phyloP scores from a whole-genome alignment of 2,113 vertebrate genomes.

The Fregata magnificens region DNA sequence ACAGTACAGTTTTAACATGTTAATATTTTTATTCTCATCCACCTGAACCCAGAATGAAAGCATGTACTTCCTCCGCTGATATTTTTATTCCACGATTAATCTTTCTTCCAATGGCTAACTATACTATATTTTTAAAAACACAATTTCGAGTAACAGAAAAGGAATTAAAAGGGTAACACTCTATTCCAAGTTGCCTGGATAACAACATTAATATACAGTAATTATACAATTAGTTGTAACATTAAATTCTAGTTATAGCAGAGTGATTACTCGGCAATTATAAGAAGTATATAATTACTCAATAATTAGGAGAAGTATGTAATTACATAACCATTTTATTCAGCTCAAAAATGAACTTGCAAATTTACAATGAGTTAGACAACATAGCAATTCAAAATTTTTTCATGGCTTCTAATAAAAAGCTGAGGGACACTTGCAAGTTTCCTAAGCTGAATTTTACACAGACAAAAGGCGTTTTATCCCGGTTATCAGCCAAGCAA shows the following conservation, averaged over 20 bases:
- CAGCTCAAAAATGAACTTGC: slow-evolving; percentile 66
- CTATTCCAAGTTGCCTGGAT: slow-evolving; percentile 73
- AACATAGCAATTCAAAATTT: slow-evolving; percentile 9
- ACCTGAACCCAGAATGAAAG: background rate
- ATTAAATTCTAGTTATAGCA: slow-evolving; percentile 82
- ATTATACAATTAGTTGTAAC: slow-evolving; percentile 85
- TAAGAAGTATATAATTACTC: slow-evolving; percentile 83
- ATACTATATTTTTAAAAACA: slow-evolving; percentile 42
- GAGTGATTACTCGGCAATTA: slow-evolving; percentile 83
- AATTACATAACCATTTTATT: slow-evolving; percentile 81
- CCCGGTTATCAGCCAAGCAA: background rate
- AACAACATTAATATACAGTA: slow-evolving; percentile 79
- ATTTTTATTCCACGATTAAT: slow-evolving; percentile 17
- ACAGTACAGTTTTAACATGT: background rate
- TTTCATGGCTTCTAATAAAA: slow-evolving; percentile 3
- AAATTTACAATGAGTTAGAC: slow-evolving; percentile 48
- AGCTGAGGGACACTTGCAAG: background rate
- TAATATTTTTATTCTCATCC: background rate
- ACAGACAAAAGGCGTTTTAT: slow-evolving; percentile 15
- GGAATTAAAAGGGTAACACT: slow-evolving; percentile 56
- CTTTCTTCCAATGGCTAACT: slow-evolving; percentile 27
- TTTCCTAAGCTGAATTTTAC: background rate
- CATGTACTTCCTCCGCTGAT: background rate
- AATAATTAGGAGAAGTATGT: slow-evolving; percentile 83
- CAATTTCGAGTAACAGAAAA: slow-evolving; percentile 26